Percentiles rank a stretch among this genome's conserved stretches.
These are phyloP conservation scores for Synanthedon andrenaeformis DNA, from an alignment of 2,888 invertebrate genomes.

Conservation along the genomic window DNA sequence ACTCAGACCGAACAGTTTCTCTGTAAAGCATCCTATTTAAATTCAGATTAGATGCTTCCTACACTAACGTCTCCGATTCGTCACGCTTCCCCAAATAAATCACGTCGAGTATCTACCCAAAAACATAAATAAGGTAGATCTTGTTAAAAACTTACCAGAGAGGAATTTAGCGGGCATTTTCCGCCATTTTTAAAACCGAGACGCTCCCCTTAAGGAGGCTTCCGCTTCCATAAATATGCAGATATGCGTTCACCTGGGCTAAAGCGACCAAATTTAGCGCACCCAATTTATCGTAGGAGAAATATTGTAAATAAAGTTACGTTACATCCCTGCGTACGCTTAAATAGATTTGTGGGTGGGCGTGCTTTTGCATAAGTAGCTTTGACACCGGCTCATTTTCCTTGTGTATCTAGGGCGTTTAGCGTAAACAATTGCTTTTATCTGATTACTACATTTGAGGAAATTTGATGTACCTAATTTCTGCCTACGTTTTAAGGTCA, in stretches of 20 bases:
- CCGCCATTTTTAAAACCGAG: slow-evolving; percentile 57
- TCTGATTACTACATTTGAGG: slow-evolving; percentile 31
- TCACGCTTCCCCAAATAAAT: slow-evolving; percentile 61
- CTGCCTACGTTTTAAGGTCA: not conserved
- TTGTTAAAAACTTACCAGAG: slow-evolving; percentile 63
- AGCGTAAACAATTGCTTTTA: slow-evolving; percentile 36
- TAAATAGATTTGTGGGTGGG: slow-evolving; percentile 54
- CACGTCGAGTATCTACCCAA: slow-evolving; percentile 45
- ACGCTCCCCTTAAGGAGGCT: slow-evolving; percentile 55
- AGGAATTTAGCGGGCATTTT: slow-evolving; percentile 53
- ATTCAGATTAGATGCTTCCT: slow-evolving; percentile 41
- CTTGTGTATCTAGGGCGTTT: slow-evolving; percentile 44
- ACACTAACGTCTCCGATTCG: slow-evolving; percentile 52
- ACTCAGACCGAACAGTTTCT: not conserved
- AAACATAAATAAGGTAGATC: slow-evolving; percentile 64
- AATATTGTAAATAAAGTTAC: slow-evolving; percentile 51
- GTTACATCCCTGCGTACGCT: slow-evolving; percentile 42
- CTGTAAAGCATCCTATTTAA: slow-evolving; percentile 34
- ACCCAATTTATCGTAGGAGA: slow-evolving; percentile 65
- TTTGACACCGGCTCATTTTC: slow-evolving; percentile 30
- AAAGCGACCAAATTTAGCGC: slow-evolving; percentile 60
- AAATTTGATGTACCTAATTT: not conserved
- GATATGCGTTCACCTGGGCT: slow-evolving; percentile 67
- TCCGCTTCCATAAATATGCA: slow-evolving; percentile 67
- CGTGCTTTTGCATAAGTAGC: slow-evolving; percentile 62